phyloP scores from a whole-genome alignment of 2,113 vertebrate genomes.

The Hypocryptadius cinnamomeus region DNA sequence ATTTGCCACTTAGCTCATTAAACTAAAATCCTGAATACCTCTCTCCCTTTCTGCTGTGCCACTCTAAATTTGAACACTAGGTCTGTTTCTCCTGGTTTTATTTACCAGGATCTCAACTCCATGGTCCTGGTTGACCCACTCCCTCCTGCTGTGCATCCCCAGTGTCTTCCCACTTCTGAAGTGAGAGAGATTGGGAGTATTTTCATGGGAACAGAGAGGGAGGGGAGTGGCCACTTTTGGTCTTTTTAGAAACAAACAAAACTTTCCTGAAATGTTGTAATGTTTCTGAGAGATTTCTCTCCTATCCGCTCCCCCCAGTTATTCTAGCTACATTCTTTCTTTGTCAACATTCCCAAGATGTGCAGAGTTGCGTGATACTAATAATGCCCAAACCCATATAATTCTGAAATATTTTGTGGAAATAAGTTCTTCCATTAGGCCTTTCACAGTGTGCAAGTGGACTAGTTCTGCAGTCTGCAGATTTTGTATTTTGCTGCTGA shows the following conservation, averaged over 20 bases:
- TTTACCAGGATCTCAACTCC: neutral
- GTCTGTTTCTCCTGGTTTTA: neutral
- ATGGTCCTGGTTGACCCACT: neutral
- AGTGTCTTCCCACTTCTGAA: neutral
- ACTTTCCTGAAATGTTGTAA: neutral
- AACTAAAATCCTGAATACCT: neutral
- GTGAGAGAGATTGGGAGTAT: neutral
- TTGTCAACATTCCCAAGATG: neutral
- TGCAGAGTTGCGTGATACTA: neutral
- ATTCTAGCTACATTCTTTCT: neutral
- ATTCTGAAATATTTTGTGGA: neutral
- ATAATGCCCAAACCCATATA: neutral
- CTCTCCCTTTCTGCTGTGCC: neutral
- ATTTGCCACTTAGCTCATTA: neutral
- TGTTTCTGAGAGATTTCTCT: neutral
- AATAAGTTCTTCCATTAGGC: neutral
- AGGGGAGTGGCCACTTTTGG: neutral
- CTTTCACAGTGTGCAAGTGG: neutral
- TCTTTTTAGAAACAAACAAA: neutral
- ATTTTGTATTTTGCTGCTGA: neutral
- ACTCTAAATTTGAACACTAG: neutral
- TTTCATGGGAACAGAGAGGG: neutral
- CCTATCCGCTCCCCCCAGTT: fast-evolving
- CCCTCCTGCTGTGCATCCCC: neutral
- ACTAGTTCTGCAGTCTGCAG: neutral